Percentiles rank a stretch among this genome's conserved stretches.
phyloP scores from a whole-genome alignment of 2,113 vertebrate species.

The Azemiops feae region DNA sequence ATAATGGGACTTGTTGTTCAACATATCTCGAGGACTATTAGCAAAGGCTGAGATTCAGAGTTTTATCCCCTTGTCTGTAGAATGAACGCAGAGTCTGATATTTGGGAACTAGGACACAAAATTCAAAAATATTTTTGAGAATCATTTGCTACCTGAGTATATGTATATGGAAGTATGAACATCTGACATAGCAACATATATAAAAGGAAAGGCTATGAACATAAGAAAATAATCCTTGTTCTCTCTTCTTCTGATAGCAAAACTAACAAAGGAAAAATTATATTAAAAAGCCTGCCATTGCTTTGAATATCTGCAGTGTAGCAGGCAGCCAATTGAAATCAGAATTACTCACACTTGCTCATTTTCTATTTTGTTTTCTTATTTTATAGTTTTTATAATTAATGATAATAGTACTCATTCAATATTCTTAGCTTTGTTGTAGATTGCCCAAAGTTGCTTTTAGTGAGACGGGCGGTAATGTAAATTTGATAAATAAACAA shows the following conservation, averaged over 20 bases:
- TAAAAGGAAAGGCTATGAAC: not conserved
- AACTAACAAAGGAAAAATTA: slow-evolving; percentile 58
- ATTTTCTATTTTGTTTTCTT: not conserved
- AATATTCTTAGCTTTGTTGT: not conserved
- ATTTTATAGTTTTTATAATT: not conserved
- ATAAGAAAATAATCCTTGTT: not conserved
- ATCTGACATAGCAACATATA: not conserved
- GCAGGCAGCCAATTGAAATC: slow-evolving; percentile 59
- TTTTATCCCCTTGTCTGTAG: not conserved
- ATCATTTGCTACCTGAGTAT: not conserved
- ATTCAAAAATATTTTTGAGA: not conserved
- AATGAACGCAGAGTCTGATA: not conserved
- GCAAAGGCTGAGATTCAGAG: not conserved
- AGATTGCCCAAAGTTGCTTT: not conserved
- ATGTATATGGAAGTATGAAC: not conserved
- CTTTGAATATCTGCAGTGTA: slow-evolving; percentile 60
- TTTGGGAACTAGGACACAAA: not conserved
- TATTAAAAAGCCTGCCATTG: slow-evolving; percentile 49
- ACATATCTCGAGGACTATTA: not conserved
- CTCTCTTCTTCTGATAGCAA: not conserved
- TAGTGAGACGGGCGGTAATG: not conserved
- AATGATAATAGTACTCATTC: not conserved
- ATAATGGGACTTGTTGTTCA: not conserved
- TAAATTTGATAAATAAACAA: not conserved
- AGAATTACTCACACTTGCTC: slow-evolving; percentile 57